Conservation (phyloP, 2,797 vertebrate genomes). For the Argya squamiceps region DNA sequence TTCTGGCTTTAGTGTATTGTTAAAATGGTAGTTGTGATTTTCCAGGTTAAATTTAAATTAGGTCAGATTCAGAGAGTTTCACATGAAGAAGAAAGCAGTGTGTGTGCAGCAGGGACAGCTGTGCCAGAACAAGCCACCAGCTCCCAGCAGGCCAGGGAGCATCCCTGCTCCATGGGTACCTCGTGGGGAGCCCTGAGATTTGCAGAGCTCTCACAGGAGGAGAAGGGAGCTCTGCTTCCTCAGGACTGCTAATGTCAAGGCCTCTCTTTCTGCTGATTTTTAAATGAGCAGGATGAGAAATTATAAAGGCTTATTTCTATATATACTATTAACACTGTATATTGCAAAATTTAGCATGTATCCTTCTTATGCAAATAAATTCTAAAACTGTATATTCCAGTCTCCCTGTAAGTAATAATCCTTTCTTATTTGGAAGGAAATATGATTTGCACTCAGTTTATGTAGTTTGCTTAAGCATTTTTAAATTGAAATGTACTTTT, state of each 20-base stretch:
- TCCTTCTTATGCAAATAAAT: background rate
- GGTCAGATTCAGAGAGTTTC: background rate
- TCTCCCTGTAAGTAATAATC: background rate
- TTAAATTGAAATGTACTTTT: background rate
- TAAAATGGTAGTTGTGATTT: background rate
- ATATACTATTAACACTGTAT: background rate
- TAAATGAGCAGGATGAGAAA: background rate
- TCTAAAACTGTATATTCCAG: background rate
- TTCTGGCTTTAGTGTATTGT: background rate
- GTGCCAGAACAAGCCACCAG: background rate
- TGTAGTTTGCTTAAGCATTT: conserved; percentile 8
- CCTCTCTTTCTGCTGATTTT: background rate
- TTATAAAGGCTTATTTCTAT: background rate
- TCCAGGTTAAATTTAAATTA: background rate
- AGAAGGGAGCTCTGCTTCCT: background rate
- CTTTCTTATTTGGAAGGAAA: background rate
- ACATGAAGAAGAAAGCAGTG: fast-evolving
- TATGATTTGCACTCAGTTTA: background rate
- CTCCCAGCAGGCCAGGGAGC: background rate
- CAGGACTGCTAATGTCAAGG: background rate
- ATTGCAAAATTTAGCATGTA: background rate
- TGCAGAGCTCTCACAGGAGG: background rate
- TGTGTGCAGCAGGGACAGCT: background rate
- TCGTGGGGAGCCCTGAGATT: background rate
- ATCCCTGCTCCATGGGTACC: background rate